phyloP scores from a whole-genome alignment of 2,113 vertebrate species.

The Tachuris rubrigastra region DNA sequence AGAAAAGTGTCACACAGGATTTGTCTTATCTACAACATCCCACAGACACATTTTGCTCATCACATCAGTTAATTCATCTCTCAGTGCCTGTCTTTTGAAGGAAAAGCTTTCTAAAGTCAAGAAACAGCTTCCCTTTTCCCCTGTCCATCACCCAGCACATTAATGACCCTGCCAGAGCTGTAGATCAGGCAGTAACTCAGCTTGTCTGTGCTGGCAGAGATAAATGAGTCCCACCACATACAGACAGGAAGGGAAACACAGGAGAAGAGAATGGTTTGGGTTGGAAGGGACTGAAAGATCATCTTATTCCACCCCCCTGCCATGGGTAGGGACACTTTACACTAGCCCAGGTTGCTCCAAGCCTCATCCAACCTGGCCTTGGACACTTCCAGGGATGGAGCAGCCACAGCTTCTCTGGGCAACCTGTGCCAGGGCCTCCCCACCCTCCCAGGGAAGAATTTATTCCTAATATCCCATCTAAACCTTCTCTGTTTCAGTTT shows the following conservation, averaged over 20 bases:
- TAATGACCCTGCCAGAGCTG: not conserved
- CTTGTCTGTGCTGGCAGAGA: not conserved
- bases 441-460: not conserved
- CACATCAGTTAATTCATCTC: not conserved
- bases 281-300: not conserved
- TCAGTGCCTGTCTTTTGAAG: not conserved
- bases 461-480: not conserved
- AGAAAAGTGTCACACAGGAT: not conserved
- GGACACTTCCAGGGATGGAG: not conserved
- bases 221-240: not conserved
- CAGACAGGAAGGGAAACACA: not conserved
- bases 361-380: rapidly evolving
- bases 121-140: not conserved
- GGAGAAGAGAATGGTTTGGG: not conserved
- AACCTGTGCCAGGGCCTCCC: rapidly evolving
- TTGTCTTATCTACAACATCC: rapidly evolving
- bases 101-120: not conserved
- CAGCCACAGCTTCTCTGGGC: not conserved
- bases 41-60: not conserved
- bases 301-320: rapidly evolving
- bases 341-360: not conserved
- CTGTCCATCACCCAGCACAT: not conserved
- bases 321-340: not conserved
- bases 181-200: not conserved
- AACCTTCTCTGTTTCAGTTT: no score